phyloP scores from a whole-genome alignment of 1,140 invertebrate species.

The Maniola jurtina region DNA sequence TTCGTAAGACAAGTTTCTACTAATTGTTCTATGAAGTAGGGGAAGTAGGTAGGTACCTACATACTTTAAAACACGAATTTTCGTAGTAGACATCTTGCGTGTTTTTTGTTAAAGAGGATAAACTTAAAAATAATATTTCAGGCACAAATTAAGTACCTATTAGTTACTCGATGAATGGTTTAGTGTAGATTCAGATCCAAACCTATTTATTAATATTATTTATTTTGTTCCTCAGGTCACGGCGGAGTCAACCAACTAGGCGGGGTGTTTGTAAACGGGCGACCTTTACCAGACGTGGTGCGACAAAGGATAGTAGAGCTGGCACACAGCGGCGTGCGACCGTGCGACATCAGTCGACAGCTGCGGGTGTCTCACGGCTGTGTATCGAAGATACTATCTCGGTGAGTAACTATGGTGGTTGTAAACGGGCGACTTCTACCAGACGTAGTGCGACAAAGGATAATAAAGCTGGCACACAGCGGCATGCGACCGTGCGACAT shows the following conservation, averaged over 20 bases:
- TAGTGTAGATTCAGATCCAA: too few relatives aligned
- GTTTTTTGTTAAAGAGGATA: too few relatives aligned
- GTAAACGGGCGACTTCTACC: conserved; percentile 97
- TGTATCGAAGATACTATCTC: conserved; percentile 96
- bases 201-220: not conserved
- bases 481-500: conserved; percentile 97
- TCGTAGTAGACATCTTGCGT: too few relatives aligned
- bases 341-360: conserved; percentile 96
- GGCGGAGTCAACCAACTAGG: conserved; percentile 97
- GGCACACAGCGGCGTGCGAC: conserved; percentile 95
- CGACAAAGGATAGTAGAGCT: conserved; percentile 97
- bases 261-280: conserved; percentile 97
- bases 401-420: conserved; percentile 89
- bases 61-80: too few relatives aligned
- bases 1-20: too few relatives aligned
- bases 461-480: conserved; percentile 97
- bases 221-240: conserved; percentile 84
- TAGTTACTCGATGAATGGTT: too few relatives aligned
- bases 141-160: too few relatives aligned
- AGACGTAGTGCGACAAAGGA: conserved; percentile 95
- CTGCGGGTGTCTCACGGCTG: conserved; percentile 95
- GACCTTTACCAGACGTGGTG: conserved; percentile 96
- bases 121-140: too few relatives aligned
- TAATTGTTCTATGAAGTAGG: too few relatives aligned
- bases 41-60: too few relatives aligned